These are phyloP conservation scores for Myotis planiceps DNA, from an alignment of 2,797 vertebrate species.

Conservation along the genomic window DNA sequence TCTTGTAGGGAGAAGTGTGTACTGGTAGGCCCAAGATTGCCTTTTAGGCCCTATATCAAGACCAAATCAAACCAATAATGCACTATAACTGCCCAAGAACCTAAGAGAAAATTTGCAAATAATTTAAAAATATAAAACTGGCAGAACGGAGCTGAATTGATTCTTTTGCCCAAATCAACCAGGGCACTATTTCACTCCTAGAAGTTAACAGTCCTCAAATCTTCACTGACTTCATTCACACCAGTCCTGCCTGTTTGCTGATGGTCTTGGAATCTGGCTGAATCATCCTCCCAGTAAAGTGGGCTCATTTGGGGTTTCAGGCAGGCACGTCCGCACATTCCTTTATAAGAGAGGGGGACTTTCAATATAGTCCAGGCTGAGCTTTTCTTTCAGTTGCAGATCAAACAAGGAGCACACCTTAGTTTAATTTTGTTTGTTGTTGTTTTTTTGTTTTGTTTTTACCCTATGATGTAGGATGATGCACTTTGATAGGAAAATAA, in stretches of 20 bases:
- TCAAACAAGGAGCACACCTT: neutral
- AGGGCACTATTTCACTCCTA: neutral
- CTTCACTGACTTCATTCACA: neutral
- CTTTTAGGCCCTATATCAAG: neutral
- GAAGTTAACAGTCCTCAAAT: neutral
- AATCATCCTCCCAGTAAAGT: neutral
- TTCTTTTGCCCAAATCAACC: neutral
- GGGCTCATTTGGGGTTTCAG: neutral
- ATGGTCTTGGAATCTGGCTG: neutral
- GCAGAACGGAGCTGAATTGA: neutral
- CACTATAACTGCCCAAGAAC: neutral
- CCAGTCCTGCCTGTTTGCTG: neutral
- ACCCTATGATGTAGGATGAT: neutral
- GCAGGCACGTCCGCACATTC: slow-evolving; percentile 1
- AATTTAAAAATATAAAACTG: neutral
- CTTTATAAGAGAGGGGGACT: neutral
- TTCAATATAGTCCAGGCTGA: neutral
- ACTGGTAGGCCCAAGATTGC: neutral
- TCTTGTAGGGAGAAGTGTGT: neutral
- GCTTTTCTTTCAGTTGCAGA: neutral
- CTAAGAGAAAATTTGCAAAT: neutral
- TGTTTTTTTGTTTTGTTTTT: neutral
- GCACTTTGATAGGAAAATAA: neutral
- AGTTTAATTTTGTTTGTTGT: neutral
- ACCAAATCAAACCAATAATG: neutral